phyloP scores from a whole-genome alignment of 2,888 invertebrate genomes.

The Tanaodytes sp. region DNA sequence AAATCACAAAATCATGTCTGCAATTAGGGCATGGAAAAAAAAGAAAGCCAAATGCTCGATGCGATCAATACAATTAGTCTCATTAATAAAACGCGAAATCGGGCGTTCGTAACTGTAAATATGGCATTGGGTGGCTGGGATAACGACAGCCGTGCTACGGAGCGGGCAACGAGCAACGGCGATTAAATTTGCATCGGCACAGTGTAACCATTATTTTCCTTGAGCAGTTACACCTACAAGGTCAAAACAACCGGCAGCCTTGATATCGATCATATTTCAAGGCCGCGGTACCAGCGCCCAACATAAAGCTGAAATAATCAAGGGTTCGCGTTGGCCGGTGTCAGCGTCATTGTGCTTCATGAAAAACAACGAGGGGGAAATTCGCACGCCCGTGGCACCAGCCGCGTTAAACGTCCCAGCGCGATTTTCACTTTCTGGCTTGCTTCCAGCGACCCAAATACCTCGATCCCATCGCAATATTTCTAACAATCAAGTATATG shows the following conservation, averaged over 20 bases:
- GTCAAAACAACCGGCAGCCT: constrained; percentile 47
- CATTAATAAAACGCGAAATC: no score
- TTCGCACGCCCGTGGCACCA: constrained; percentile 31
- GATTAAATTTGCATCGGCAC: constrained; percentile 45
- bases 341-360: no score
- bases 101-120: no score
- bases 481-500: background rate
- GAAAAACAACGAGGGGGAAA: constrained; percentile 53
- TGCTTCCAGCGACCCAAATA: constrained; percentile 62
- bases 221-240: constrained; percentile 35
- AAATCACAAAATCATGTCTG: no score
- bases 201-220: constrained; percentile 37
- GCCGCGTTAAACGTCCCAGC: constrained; percentile 52
- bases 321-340: constrained; percentile 29
- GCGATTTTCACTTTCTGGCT: constrained; percentile 66
- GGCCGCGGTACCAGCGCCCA: constrained; percentile 41
- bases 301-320: constrained; percentile 52
- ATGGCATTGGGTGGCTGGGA: no score
- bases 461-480: constrained; percentile 55
- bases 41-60: no score
- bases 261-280: constrained; percentile 50
- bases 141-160: no score
- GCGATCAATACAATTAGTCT: no score
- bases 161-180: constrained; percentile 33
- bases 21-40: no score